Evolutionary conservation across 2,888 invertebrate species (phyloP).

Genomic region (Andrena haemorrhoa): DNA sequence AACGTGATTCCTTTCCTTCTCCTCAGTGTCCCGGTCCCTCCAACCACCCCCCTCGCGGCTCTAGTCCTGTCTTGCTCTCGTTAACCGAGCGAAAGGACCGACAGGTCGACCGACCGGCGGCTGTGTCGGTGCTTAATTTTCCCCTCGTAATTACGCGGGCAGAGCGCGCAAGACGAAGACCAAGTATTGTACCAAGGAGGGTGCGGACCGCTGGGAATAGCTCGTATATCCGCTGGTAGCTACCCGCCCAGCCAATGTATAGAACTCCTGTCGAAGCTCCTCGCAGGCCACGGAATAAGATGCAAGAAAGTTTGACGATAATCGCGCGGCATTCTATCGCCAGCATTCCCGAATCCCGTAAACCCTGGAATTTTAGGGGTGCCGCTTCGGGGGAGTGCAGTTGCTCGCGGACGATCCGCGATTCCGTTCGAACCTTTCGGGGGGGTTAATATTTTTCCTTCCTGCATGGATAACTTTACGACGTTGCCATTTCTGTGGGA

Average conservation of each 20-base stretch:
- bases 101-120: constrained; percentile 81
- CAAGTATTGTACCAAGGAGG: constrained; percentile 74
- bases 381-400: too few species aligned
- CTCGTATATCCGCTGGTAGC: constrained; percentile 69
- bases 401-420: neutral
- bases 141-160: constrained; percentile 85
- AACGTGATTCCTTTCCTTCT: constrained; percentile 75
- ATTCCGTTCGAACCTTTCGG: neutral
- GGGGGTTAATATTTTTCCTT: neutral
- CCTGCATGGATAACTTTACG: constrained; percentile 2
- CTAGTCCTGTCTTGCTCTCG: constrained; percentile 66
- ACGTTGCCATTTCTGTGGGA: neutral
- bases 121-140: constrained; percentile 85
- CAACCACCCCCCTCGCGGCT: constrained; percentile 12
- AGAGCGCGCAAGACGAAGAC: constrained; percentile 74
- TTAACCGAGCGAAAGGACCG: constrained; percentile 77
- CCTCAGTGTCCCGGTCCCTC: constrained; percentile 55
- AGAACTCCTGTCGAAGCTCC: constrained; percentile 66
- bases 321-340: constrained; percentile 45
- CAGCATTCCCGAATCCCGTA: neutral
- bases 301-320: constrained; percentile 64
- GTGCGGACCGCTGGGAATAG: constrained; percentile 74
- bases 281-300: constrained; percentile 46
- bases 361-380: constrained; percentile 23
- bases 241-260: constrained; percentile 64